A percentile compares a stretch with the other conserved stretches of the same genome.
Conservation (phyloP, 2,888 invertebrate species). For the Drosophila aldrichi region DNA sequence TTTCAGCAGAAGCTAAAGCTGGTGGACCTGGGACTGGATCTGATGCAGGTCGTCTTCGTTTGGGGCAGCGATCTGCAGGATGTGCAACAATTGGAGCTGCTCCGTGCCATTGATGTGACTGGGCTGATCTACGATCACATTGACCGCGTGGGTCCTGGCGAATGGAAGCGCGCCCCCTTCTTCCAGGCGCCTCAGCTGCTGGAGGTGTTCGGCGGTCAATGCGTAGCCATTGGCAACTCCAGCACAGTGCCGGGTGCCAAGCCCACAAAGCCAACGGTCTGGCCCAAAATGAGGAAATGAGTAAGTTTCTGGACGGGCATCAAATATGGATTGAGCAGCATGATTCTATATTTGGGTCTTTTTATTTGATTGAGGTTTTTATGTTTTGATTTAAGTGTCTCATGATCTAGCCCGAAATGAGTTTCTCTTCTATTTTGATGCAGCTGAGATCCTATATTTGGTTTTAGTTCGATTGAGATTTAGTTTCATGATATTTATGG, state of each 20-base stretch:
- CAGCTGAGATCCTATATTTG: neutral
- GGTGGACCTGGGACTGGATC: conserved; percentile 89
- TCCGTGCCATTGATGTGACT: conserved; percentile 94
- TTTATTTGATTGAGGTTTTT: too few species aligned
- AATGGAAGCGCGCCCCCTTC: conserved; percentile 74
- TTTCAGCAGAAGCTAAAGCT: conserved; percentile 88
- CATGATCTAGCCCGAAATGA: too few species aligned
- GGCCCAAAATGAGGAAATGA: conserved; percentile 67
- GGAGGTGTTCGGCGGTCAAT: conserved; percentile 74
- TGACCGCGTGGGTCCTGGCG: conserved; percentile 85
- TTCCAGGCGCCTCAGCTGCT: conserved; percentile 69
- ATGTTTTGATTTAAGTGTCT: too few species aligned
- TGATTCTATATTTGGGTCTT: too few species aligned
- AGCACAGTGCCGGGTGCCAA: conserved; percentile 62
- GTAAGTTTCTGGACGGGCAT: neutral
- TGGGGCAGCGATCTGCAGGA: conserved; percentile 98
- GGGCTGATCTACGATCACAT: conserved; percentile 98
- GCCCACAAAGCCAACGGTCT: conserved; percentile 75
- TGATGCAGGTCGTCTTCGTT: conserved; percentile 94
- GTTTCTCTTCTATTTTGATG: neutral
- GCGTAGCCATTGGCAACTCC: conserved; percentile 71
- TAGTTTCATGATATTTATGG: neutral
- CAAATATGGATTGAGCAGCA: neutral
- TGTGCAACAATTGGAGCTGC: conserved; percentile 90
- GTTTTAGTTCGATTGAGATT: neutral